Evolutionary conservation across 1,140 invertebrate genomes (phyloP).

Genomic region (Forficula auricularia): DNA sequence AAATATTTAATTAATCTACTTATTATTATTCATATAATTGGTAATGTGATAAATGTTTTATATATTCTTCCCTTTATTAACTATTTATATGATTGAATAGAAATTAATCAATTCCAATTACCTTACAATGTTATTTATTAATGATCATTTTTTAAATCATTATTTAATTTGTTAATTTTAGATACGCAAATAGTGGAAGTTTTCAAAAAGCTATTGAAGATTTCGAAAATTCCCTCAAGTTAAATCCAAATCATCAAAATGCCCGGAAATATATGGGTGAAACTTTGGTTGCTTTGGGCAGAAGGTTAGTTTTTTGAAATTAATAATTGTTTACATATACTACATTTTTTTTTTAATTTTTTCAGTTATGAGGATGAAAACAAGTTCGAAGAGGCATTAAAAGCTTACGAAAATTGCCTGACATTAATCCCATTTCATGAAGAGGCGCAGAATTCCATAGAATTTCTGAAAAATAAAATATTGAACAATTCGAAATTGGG

Average conservation of each 20-base stretch:
- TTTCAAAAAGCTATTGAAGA: constrained; percentile 87
- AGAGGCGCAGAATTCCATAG: constrained; percentile 63
- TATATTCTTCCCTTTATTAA: too few species aligned
- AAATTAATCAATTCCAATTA: too few species aligned
- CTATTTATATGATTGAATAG: too few species aligned
- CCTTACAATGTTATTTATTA: too few species aligned
- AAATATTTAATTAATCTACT: too few species aligned
- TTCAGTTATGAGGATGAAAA: constrained; percentile 57
- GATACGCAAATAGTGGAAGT: constrained; percentile 81
- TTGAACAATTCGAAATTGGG: constrained; percentile 26
- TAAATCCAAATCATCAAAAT: constrained; percentile 82
- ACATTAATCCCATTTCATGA: constrained; percentile 64
- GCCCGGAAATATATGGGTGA: constrained; percentile 87
- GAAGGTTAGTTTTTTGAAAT: constrained; percentile 35
- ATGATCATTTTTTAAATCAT: too few species aligned
- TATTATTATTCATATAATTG: too few species aligned
- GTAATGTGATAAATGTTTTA: too few species aligned
- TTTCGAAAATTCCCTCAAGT: constrained; percentile 74
- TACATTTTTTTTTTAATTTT: constrained; percentile 1
- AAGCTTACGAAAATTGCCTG: constrained; percentile 65
- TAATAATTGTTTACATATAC: too few species aligned
- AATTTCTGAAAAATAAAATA: constrained; percentile 51
- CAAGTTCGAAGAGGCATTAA: constrained; percentile 66
- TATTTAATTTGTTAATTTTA: too few species aligned
- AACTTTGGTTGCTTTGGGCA: constrained; percentile 67